These are phyloP conservation scores for Stenchaetothrips biformis DNA, from an alignment of 2,888 invertebrate genomes.

Conservation along the genomic window DNA sequence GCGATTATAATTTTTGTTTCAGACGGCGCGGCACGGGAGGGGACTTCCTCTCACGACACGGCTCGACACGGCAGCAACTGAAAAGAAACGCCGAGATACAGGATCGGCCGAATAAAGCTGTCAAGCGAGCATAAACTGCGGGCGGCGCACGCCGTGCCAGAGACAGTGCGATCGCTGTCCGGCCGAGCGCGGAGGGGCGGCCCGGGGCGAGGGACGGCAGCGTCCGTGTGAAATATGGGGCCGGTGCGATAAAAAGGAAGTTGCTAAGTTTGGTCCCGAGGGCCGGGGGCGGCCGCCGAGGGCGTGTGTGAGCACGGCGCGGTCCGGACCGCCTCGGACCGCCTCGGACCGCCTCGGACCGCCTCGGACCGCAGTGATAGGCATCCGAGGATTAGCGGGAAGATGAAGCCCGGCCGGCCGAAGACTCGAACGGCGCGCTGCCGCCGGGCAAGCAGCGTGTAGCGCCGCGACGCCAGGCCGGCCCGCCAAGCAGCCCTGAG, in stretches of 20 bases:
- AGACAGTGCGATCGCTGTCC: not conserved
- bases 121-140: not conserved
- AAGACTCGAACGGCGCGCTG: too few relatives aligned
- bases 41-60: not conserved
- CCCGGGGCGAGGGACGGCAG: not conserved
- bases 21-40: too few relatives aligned
- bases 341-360: not conserved
- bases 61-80: not conserved
- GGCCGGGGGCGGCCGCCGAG: not conserved
- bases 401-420: too few relatives aligned
- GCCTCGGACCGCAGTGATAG: not conserved
- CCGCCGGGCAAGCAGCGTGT: too few relatives aligned
- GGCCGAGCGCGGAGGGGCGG: not conserved
- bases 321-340: not conserved
- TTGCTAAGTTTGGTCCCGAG: not conserved
- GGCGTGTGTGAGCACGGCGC: not conserved
- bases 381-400: too few relatives aligned
- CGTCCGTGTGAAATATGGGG: not conserved
- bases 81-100: conserved; percentile 8
- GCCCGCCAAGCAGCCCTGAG: not conserved
- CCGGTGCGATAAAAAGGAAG: too few relatives aligned
- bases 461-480: not conserved
- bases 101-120: conserved; percentile 10
- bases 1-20: too few relatives aligned
- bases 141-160: not conserved